A percentile compares a stretch with the other conserved stretches of the same genome.
phyloP scores from a whole-genome alignment of 2,113 vertebrate species.

The Trogon surrucura region DNA sequence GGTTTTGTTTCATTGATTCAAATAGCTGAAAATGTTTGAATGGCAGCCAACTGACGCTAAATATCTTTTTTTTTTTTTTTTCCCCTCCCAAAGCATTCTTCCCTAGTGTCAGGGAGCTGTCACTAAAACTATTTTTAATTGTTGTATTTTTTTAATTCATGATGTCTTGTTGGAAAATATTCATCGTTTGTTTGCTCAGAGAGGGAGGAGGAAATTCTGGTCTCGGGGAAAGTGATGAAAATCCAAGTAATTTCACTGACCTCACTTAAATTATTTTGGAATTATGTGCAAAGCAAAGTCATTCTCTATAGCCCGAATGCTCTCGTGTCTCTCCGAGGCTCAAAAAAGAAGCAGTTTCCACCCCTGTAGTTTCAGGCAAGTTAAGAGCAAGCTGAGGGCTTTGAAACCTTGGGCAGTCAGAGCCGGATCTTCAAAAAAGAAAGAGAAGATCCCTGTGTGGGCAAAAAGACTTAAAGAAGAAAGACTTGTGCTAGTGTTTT shows the following conservation, averaged over 20 bases:
- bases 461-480: background rate
- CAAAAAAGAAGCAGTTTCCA: background rate
- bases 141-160: background rate
- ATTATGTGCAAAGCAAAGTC: background rate
- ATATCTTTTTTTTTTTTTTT: background rate
- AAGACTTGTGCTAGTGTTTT: background rate
- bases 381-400: background rate
- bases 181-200: background rate
- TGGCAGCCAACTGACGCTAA: constrained; percentile 23
- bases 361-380: background rate
- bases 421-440: background rate
- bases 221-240: constrained; percentile 52
- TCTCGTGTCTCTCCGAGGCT: background rate
- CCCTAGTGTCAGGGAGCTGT: constrained; percentile 30
- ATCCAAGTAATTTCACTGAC: constrained; percentile 19
- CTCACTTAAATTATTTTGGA: constrained; percentile 4
- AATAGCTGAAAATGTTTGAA: constrained; percentile 34
- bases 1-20: constrained; percentile 10
- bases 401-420: background rate
- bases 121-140: constrained; percentile 52
- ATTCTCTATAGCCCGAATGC: background rate
- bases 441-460: background rate
- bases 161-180: constrained; percentile 44
- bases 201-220: constrained; percentile 26
- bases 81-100: background rate